These are phyloP conservation scores for Sarcophaga subvicina DNA, from an alignment of 2,888 invertebrate species.

Conservation along the genomic window DNA sequence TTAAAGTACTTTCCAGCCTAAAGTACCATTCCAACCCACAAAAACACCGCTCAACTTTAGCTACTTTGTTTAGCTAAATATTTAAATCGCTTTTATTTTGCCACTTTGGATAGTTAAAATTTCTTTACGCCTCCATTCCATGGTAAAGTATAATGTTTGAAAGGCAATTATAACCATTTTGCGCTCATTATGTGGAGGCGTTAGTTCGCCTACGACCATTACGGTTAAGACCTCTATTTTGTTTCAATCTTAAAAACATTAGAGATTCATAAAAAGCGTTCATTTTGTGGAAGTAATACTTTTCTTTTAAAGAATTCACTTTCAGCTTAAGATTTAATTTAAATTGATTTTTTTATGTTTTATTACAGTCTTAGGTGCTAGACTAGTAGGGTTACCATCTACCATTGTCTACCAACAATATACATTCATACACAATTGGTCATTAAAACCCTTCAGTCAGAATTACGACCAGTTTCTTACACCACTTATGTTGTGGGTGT, in stretches of 20 bases:
- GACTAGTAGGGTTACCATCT: too few species aligned
- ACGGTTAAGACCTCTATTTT: neutral
- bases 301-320: too few species aligned
- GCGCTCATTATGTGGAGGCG: slow-evolving; percentile 75
- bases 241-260: neutral
- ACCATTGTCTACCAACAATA: too few species aligned
- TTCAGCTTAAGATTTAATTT: too few species aligned
- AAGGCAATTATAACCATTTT: slow-evolving; percentile 74
- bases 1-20: slow-evolving; percentile 9
- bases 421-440: too few species aligned
- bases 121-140: slow-evolving; percentile 11
- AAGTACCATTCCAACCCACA: neutral
- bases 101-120: slow-evolving; percentile 45
- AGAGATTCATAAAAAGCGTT: neutral
- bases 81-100: neutral
- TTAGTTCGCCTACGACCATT: slow-evolving; percentile 73
- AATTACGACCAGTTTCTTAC: too few species aligned
- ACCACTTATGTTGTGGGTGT: too few species aligned
- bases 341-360: too few species aligned
- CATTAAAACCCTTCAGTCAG: too few species aligned
- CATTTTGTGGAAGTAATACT: neutral
- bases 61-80: neutral
- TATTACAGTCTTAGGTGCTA: too few species aligned
- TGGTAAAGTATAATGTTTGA: slow-evolving; percentile 51
- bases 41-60: neutral